Conservation (phyloP, 2,113 vertebrate genomes). For the Kryptolebias marmoratus region DNA sequence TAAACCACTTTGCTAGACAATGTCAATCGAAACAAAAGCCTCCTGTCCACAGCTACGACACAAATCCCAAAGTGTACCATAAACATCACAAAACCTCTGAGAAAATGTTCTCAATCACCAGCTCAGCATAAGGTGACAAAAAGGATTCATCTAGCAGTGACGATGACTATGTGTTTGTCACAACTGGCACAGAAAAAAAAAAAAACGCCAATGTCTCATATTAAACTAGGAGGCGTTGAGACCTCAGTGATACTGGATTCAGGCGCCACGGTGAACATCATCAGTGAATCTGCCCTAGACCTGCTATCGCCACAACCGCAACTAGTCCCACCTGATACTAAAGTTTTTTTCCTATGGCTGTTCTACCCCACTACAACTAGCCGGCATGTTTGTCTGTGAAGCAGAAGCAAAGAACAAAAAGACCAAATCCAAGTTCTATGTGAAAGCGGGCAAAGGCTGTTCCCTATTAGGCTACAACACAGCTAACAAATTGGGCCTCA, state of each 20-base stretch:
- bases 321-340: neutral
- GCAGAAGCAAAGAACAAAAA: neutral
- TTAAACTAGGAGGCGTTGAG: neutral
- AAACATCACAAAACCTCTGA: neutral
- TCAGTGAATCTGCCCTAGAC: neutral
- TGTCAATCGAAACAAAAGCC: neutral
- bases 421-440: neutral
- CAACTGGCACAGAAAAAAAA: neutral
- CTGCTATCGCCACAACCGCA: neutral
- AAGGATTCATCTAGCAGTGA: neutral
- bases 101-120: neutral
- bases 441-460: neutral
- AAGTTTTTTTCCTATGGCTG: neutral
- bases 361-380: neutral
- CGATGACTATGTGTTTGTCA: neutral
- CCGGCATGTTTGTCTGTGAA: neutral
- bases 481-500: constrained; percentile 14
- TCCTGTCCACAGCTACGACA: neutral
- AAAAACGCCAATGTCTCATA: neutral
- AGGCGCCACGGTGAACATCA: neutral
- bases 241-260: neutral
- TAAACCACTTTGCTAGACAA: neutral
- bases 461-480: neutral
- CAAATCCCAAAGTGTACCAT: neutral
- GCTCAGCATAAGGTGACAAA: neutral